Evolutionary conservation across 2,113 vertebrate species (phyloP).

Genomic region (Herpailurus yagouaroundi): DNA sequence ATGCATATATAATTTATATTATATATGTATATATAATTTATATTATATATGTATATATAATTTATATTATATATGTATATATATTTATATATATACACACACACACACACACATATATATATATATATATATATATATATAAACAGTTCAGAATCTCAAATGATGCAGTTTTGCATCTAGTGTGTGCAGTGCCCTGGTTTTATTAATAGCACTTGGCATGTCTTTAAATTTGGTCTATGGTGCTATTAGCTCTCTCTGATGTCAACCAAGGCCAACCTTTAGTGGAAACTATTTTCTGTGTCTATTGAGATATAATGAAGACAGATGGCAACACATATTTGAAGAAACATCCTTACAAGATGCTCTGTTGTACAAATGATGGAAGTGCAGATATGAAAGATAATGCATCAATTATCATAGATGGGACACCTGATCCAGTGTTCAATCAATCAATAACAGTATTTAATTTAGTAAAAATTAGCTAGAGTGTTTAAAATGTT

Average conservation of each 20-base stretch:
- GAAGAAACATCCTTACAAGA: neutral
- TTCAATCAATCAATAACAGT: neutral
- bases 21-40: too few relatives aligned
- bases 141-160: neutral
- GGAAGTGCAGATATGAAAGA: neutral
- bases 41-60: too few relatives aligned
- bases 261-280: neutral
- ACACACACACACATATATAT: neutral
- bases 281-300: slow-evolving; percentile 29
- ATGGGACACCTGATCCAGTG: neutral
- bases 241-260: neutral
- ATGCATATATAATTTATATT: too few relatives aligned
- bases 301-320: slow-evolving; percentile 20
- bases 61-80: too few relatives aligned
- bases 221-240: slow-evolving; percentile 1
- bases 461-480: neutral
- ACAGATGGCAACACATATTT: neutral
- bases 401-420: neutral
- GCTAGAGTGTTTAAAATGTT: neutral
- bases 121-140: neutral
- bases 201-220: slow-evolving; percentile 31
- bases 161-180: neutral
- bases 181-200: neutral
- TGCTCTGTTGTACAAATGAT: neutral
- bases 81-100: too few relatives aligned